Evolutionary conservation across 92 coral and sea anemone genomes (phyloP).

Genomic region (Umimayanthus kanabou): DNA sequence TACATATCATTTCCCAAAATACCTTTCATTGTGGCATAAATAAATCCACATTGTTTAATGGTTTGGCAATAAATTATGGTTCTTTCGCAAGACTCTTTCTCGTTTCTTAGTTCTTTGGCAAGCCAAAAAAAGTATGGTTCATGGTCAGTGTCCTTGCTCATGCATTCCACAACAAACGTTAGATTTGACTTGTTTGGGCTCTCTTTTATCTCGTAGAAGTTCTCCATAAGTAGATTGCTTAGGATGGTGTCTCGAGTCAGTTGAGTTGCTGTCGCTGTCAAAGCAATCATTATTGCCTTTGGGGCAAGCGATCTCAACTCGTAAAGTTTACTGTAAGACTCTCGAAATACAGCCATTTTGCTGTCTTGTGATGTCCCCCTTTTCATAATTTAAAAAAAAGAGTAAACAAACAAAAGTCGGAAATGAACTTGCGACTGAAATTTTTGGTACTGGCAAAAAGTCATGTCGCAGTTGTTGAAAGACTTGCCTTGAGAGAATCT

Average conservation of each 20-base stretch:
- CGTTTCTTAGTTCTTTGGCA: conserved; percentile 35
- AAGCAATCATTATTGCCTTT: conserved; percentile 33
- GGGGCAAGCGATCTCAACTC: conserved; percentile 49
- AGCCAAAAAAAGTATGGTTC: conserved; percentile 58
- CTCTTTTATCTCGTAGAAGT: conserved; percentile 46
- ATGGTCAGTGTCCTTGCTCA: conserved; percentile 52
- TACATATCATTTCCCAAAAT: conserved; percentile 43
- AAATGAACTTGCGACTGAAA: background rate
- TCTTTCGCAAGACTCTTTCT: conserved; percentile 41
- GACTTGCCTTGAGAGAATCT: too few relatives aligned
- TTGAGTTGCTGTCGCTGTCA: conserved; percentile 57
- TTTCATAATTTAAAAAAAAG: background rate
- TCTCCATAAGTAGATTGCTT: conserved; percentile 39
- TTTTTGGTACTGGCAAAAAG: background rate
- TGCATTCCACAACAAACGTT: conserved; percentile 49
- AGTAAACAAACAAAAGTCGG: background rate
- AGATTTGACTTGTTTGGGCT: conserved; percentile 56
- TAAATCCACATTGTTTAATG: conserved; percentile 57
- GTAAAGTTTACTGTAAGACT: conserved; percentile 48
- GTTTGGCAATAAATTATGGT: conserved; percentile 69
- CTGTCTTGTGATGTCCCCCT: conserved; percentile 56
- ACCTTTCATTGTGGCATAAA: conserved; percentile 57
- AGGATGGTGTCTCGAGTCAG: conserved; percentile 42
- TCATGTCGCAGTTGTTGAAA: too few relatives aligned
- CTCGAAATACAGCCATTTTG: conserved; percentile 43